phyloP scores from a whole-genome alignment of 2,797 vertebrate species.

The Rhabdophis nuchalis region DNA sequence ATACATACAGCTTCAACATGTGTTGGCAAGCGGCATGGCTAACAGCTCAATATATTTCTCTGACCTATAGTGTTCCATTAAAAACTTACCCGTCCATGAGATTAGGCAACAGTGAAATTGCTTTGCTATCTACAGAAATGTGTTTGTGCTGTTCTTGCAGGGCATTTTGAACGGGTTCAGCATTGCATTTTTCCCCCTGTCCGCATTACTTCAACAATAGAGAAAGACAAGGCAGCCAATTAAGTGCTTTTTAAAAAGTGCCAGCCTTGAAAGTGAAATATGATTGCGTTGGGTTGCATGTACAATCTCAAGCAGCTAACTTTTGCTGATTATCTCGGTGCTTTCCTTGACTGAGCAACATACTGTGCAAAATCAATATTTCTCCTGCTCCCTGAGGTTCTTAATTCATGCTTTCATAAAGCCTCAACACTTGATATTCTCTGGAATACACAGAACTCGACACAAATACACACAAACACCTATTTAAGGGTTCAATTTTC shows the following conservation, averaged over 20 bases:
- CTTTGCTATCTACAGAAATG: neutral
- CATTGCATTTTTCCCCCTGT: neutral
- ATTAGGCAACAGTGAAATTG: neutral
- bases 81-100: neutral
- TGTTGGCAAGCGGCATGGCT: neutral
- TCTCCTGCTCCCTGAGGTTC: constrained; percentile 58
- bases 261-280: constrained; percentile 18
- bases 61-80: neutral
- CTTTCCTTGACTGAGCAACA: constrained; percentile 49
- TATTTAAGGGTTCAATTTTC: constrained; percentile 32
- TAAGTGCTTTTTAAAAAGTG: neutral
- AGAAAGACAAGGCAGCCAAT: constrained; percentile 12
- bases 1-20: neutral
- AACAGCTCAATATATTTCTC: neutral
- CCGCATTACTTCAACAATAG: constrained; percentile 13
- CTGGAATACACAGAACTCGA: constrained; percentile 30
- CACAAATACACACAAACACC: constrained; percentile 26
- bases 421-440: constrained; percentile 57
- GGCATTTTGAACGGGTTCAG: neutral
- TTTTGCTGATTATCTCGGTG: constrained; percentile 43
- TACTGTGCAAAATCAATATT: constrained; percentile 62
- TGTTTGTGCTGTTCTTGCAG: neutral
- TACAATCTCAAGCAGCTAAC: constrained; percentile 28
- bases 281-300: neutral
- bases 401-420: constrained; percentile 60